phyloP scores from a whole-genome alignment of 2,888 invertebrate species.

The Tipula unca region DNA sequence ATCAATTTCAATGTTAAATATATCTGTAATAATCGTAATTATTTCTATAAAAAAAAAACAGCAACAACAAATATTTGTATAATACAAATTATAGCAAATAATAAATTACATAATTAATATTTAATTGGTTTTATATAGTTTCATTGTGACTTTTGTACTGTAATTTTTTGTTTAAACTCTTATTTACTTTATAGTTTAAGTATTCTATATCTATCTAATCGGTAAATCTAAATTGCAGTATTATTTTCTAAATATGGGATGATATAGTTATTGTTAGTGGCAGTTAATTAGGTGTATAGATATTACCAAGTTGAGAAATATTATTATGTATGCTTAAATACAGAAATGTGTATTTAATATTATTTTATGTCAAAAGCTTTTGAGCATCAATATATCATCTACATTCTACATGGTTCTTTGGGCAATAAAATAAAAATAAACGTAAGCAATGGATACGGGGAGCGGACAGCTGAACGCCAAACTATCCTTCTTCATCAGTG shows the following conservation, averaged over 20 bases:
- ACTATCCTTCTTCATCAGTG: too few relatives aligned
- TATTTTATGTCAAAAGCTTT: too few relatives aligned
- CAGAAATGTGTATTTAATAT: too few relatives aligned
- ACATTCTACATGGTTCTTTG: too few relatives aligned
- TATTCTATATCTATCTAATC: not conserved
- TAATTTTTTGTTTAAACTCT: not conserved
- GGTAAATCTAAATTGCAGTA: not conserved
- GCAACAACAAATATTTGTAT: not conserved
- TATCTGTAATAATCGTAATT: constrained; percentile 2
- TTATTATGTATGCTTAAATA: too few relatives aligned
- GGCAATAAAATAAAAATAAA: too few relatives aligned
- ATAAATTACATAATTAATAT: not conserved
- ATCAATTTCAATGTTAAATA: not conserved
- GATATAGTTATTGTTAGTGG: not conserved
- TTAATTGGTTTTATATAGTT: not conserved
- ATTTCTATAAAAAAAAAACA: not conserved
- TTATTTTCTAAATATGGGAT: not conserved
- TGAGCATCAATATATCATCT: too few relatives aligned
- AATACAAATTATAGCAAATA: not conserved
- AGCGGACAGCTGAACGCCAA: too few relatives aligned
- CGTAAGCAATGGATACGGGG: too few relatives aligned
- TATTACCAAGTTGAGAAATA: not conserved
- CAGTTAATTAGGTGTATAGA: not conserved
- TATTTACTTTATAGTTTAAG: not conserved
- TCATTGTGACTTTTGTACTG: not conserved